phyloP scores from a whole-genome alignment of 2,888 invertebrate genomes.

The Hetaerina titia region DNA sequence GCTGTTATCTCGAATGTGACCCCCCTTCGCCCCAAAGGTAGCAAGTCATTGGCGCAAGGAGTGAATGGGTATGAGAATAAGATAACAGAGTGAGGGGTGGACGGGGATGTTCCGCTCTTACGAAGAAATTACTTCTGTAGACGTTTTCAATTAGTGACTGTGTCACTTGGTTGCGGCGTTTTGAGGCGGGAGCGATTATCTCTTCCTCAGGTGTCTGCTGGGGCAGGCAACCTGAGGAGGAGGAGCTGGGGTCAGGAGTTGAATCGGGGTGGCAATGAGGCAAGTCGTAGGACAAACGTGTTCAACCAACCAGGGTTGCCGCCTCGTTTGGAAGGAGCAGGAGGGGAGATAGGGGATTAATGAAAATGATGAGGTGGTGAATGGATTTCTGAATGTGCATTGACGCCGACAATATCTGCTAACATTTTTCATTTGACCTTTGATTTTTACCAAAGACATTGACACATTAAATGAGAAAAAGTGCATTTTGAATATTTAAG shows the following conservation, averaged over 20 bases:
- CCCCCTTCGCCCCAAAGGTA: neutral
- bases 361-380: no score
- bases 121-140: neutral
- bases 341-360: neutral
- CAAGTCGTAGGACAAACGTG: neutral
- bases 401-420: no score
- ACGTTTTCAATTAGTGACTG: constrained; percentile 4
- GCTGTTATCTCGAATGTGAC: neutral
- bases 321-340: neutral
- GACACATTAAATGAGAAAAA: no score
- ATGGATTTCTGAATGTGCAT: no score
- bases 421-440: no score
- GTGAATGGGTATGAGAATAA: neutral
- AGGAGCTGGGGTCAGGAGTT: neutral
- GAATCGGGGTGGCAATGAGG: neutral
- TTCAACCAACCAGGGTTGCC: neutral
- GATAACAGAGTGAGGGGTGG: neutral
- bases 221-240: neutral
- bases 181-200: neutral
- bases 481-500: no score
- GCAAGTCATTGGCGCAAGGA: neutral
- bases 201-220: neutral
- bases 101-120: neutral
- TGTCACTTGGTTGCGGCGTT: neutral
- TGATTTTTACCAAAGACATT: no score